Evolutionary conservation across 2,888 invertebrate genomes (phyloP).

Genomic region (Scelioninae gen. 1): DNA sequence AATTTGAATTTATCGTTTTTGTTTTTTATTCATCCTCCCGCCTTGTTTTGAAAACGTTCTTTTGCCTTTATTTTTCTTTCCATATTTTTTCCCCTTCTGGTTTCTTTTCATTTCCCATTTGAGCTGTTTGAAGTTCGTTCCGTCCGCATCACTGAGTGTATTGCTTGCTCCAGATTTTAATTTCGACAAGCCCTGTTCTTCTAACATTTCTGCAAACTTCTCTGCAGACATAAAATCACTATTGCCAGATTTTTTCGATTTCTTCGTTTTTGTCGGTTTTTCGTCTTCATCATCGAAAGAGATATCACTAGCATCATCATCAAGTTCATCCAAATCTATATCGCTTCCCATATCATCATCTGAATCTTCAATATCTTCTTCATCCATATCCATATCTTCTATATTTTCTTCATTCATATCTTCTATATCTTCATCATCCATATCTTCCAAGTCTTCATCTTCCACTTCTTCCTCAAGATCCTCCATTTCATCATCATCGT

Average conservation of each 20-base stretch:
- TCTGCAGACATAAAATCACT: constrained; percentile 93
- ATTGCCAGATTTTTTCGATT: constrained; percentile 71
- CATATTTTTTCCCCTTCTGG: too few species aligned
- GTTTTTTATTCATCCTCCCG: too few species aligned
- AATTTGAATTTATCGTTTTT: too few species aligned
- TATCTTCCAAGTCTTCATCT: constrained; percentile 43
- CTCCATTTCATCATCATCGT: constrained; percentile 53
- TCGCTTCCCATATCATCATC: too few species aligned
- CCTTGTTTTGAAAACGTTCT: too few species aligned
- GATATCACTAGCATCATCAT: constrained; percentile 84
- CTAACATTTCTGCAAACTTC: constrained; percentile 94
- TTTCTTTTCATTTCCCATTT: constrained; percentile 91
- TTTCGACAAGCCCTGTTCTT: constrained; percentile 90
- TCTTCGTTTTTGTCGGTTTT: constrained; percentile 55
- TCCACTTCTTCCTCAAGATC: constrained; percentile 72
- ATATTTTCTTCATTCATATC: constrained; percentile 72
- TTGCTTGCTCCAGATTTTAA: constrained; percentile 87
- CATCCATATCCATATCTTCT: constrained; percentile 73
- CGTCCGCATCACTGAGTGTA: constrained; percentile 90
- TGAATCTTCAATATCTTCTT: constrained; percentile 77
- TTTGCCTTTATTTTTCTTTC: too few species aligned
- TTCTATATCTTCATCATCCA: constrained; percentile 77
- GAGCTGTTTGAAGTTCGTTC: constrained; percentile 91
- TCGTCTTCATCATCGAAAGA: constrained; percentile 81
- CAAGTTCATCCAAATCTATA: constrained; percentile 65